Base-by-base conservation (phyloP, 2,797 vertebrate species). In the Knipowitschia caucasica region DNA sequence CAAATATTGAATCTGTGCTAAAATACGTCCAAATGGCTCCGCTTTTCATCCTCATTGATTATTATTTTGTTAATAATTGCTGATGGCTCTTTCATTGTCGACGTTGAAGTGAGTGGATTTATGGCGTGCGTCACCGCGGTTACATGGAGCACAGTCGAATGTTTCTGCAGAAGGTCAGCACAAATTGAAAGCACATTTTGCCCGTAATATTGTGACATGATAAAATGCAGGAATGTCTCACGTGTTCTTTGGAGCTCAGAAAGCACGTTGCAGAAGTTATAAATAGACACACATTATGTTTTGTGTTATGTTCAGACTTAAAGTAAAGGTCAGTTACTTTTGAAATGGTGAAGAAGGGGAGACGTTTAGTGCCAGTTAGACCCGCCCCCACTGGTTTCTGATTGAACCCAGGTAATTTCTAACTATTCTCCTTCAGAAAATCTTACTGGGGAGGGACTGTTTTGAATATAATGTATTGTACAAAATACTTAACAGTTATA, bases 1-100 rank as follows among this genome's bases (percentile, higher is more conserved):
- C 34, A 21, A 24, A 21, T 55, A 30, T 61, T 64, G 45, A 31
- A 58, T 62, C 49, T 61, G 45, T 52, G 61, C 31, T 25, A 24
- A 35, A 12, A 50, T 11, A 36, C 25, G 14, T 9, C 25, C 17
- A 15, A 46, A 14, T 33, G 7, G 46, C 46, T 34, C 46, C 20
- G 23, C 30, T 33, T 49, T 33, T 49, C 18, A 34, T 49, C 6
- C 9, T 23, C 5, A n/a, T 23, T n/a, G n/a, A n/a, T 18, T 49
- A 15, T 49, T 47, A 31, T 47, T 47, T 11, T 31, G 31, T 20
- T 20, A 10, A 47, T 31, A 47, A 14, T 47, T 4, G 10, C 18
- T 21, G 17, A 20, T 20, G 5, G 17, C 18, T 47, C 17, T 47
- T 47, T 18, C 10, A 12, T 3, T 18, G 7, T 10, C n/a, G 17